phyloP scores from a whole-genome alignment of 2,888 invertebrate genomes.

The Eristalis tenax region DNA sequence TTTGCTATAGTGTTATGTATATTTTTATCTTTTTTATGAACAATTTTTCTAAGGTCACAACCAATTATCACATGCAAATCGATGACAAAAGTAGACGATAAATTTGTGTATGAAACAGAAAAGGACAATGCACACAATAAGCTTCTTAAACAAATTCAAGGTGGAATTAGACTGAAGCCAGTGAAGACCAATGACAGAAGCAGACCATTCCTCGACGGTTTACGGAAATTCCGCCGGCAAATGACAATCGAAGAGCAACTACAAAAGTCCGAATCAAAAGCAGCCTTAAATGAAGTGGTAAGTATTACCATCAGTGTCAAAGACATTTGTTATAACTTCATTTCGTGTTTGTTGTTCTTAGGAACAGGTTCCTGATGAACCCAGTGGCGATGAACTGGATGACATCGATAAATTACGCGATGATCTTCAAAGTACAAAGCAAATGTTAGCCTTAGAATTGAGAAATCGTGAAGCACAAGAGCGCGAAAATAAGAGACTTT shows the following conservation, averaged over 20 bases:
- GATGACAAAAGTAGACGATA: conserved; percentile 87
- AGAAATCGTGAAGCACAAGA: conserved; percentile 92
- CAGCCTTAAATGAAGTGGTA: conserved; percentile 81
- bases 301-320: neutral
- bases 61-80: conserved; percentile 84
- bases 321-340: neutral
- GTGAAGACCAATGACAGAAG: conserved; percentile 92
- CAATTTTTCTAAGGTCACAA: conserved; percentile 82
- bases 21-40: too few species aligned
- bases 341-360: neutral
- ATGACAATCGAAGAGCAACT: conserved; percentile 95
- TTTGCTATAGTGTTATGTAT: too few species aligned
- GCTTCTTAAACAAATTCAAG: conserved; percentile 90
- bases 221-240: conserved; percentile 93
- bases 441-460: conserved; percentile 92
- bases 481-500: conserved; percentile 91
- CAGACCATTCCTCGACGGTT: conserved; percentile 90
- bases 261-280: conserved; percentile 89
- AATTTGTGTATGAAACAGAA: conserved; percentile 94
- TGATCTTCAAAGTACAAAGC: conserved; percentile 95
- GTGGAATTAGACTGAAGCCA: conserved; percentile 88
- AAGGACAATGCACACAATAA: conserved; percentile 90
- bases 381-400: conserved; percentile 92
- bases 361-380: conserved; percentile 82
- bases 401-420: conserved; percentile 95